Evolutionary conservation across 2,113 vertebrate species (phyloP), one percentile per base, ranked within the genome.

Genomic region (Eptatretus burgeri): DNA sequence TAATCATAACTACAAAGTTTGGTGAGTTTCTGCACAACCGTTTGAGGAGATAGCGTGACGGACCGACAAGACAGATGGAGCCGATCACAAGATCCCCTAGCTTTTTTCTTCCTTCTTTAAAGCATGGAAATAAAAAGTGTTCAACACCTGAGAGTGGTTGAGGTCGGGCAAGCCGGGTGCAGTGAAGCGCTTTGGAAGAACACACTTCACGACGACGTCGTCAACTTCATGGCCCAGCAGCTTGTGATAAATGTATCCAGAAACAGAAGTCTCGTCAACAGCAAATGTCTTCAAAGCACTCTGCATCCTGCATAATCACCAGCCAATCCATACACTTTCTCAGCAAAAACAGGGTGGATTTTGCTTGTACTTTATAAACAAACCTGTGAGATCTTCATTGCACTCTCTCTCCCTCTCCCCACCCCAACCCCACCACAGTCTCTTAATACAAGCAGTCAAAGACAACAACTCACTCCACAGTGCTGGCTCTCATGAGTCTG

Each of bases 201-300:
- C 87, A 73, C 91, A 98, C 75, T 96, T 98, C 70, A 98, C 89
- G 68, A 93, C 84, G n/a, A 94, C 91, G 16, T 96, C 91, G 65
- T 98, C 91, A 14, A 94, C 91, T 73, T 95, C 91, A 0, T 98
- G 91, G 51, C 91, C 91, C 41, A 98, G 72, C 64, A 98, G 76
- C 49, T 94, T 95, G 76, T 96, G 91, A 71, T 96, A 98, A 70
- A 98, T 96, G 70, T 96, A 98, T 9, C 89, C 91, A 0, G 89
- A 98, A 66, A 98, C 91, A 0, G 89, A 98, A 13, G 91, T 96
- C 74, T 98, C 91, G 0, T 98, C 91, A 70, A 98, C 91, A 0
- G 91, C 89, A 51, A 95, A 96, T 0, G 89, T 98, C 68, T 94
- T 96, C 66, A 96, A 72, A 5, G 91, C 89, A 5, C 89, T 98